Conservation (phyloP, 2,113 vertebrate genomes). For the Panurus biarmicus region DNA sequence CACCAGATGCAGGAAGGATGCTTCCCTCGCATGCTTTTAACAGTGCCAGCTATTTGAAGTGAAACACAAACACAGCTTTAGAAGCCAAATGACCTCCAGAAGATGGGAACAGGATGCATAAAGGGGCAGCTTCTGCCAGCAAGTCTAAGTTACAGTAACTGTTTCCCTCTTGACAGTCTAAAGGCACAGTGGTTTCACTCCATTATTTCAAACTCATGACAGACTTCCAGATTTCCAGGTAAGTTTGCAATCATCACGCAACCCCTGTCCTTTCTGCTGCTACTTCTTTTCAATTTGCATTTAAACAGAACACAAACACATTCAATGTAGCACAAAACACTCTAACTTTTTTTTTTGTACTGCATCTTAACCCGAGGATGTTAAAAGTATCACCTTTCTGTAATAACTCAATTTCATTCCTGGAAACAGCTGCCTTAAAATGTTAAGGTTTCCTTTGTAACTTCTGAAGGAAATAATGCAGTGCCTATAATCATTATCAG, state of each 20-base stretch:
- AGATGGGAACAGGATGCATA: not conserved
- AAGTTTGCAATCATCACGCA: not conserved
- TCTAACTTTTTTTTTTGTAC: not conserved
- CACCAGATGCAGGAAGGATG: not conserved
- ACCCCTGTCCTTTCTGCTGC: no score
- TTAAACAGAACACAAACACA: not conserved
- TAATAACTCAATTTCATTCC: not conserved
- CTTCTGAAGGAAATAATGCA: not conserved
- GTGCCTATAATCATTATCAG: not conserved
- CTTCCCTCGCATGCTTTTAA: not conserved
- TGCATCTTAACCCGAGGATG: not conserved
- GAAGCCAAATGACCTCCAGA: not conserved
- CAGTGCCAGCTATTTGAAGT: not conserved
- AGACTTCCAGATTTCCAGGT: not conserved
- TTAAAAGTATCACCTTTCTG: not conserved
- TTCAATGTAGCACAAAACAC: not conserved
- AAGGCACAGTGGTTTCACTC: not conserved
- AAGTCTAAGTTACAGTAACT: not conserved
- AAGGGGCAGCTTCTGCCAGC: not conserved
- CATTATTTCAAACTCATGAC: not conserved
- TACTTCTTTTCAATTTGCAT: not conserved
- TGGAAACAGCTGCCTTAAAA: not conserved
- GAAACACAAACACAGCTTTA: not conserved
- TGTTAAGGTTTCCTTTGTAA: not conserved
- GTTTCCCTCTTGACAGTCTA: not conserved